phyloP scores from a whole-genome alignment of 2,797 vertebrate species.

The Anguilla marmorata region DNA sequence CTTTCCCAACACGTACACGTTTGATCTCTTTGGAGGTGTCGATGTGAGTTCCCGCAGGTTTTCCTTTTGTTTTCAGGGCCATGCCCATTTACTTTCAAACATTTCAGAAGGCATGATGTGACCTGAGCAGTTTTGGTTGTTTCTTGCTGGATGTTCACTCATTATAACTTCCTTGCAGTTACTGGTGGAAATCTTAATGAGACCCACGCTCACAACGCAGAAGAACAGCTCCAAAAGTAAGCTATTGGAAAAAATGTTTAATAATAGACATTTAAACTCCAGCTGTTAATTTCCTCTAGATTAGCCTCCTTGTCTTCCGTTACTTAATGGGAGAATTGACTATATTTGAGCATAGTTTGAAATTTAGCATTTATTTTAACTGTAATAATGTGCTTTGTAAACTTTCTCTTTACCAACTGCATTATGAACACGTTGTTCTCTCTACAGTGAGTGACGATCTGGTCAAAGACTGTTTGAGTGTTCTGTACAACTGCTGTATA shows the following conservation, averaged over 20 bases:
- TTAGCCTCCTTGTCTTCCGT: neutral
- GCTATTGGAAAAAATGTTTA: slow-evolving; percentile 46
- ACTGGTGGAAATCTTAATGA: slow-evolving; percentile 97
- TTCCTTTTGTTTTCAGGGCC: too few species aligned
- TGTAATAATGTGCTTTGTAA: neutral
- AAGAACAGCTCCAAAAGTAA: slow-evolving; percentile 94
- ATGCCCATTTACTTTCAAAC: neutral
- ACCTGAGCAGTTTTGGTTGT: neutral
- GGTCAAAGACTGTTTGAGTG: slow-evolving; percentile 96
- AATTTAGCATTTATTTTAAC: neutral
- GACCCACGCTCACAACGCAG: slow-evolving; percentile 91
- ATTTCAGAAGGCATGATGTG: neutral
- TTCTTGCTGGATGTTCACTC: neutral
- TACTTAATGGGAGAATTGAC: neutral
- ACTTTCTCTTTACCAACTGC: neutral
- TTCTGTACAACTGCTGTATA: slow-evolving; percentile 98
- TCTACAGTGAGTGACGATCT: slow-evolving; percentile 91
- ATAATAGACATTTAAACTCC: neutral
- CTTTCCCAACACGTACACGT: slow-evolving; percentile 92
- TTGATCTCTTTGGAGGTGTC: slow-evolving; percentile 97
- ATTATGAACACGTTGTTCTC: neutral
- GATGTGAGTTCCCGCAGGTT: slow-evolving; percentile 79
- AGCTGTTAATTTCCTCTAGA: neutral
- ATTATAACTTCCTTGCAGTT: slow-evolving; percentile 70
- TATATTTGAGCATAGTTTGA: neutral